Evolutionary conservation across 1,140 invertebrate species (phyloP).

Genomic region (Drosophila tsacasi): DNA sequence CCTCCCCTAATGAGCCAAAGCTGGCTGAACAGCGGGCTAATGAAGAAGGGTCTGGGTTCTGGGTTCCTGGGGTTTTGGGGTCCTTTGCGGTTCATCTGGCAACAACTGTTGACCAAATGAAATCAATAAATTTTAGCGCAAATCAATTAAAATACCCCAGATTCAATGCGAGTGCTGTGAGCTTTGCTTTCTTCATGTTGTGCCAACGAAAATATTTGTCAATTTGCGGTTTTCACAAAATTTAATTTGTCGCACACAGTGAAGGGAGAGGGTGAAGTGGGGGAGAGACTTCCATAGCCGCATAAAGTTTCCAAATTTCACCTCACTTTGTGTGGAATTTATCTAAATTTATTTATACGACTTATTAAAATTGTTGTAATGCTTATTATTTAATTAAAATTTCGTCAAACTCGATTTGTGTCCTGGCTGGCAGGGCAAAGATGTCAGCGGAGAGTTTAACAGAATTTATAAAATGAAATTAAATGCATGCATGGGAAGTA

Average conservation of each 20-base stretch:
- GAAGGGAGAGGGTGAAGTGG: background rate
- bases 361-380: slow-evolving; percentile 77
- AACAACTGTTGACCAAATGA: slow-evolving; percentile 80
- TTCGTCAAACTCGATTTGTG: slow-evolving; percentile 67
- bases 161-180: slow-evolving; percentile 33
- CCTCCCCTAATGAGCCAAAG: slow-evolving; percentile 61
- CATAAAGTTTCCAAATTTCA: slow-evolving; percentile 51
- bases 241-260: slow-evolving; percentile 70
- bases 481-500: slow-evolving; percentile 4
- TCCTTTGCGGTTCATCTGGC: slow-evolving; percentile 59
- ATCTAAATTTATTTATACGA: slow-evolving; percentile 75
- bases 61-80: slow-evolving; percentile 1
- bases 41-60: slow-evolving; percentile 2
- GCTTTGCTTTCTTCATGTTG: slow-evolving; percentile 36
- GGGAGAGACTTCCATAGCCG: slow-evolving; percentile 13
- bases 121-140: slow-evolving; percentile 80
- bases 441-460: slow-evolving; percentile 15
- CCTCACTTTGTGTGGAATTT: slow-evolving; percentile 44
- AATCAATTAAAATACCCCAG: slow-evolving; percentile 77
- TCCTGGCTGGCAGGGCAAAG: background rate
- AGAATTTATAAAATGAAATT: slow-evolving; percentile 34
- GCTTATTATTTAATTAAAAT: slow-evolving; percentile 76
- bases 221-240: slow-evolving; percentile 78
- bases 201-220: slow-evolving; percentile 80
- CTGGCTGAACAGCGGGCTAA: slow-evolving; percentile 8